Evolutionary conservation across 2,797 vertebrate genomes (phyloP).

Genomic region (Acropternis orthonyx): DNA sequence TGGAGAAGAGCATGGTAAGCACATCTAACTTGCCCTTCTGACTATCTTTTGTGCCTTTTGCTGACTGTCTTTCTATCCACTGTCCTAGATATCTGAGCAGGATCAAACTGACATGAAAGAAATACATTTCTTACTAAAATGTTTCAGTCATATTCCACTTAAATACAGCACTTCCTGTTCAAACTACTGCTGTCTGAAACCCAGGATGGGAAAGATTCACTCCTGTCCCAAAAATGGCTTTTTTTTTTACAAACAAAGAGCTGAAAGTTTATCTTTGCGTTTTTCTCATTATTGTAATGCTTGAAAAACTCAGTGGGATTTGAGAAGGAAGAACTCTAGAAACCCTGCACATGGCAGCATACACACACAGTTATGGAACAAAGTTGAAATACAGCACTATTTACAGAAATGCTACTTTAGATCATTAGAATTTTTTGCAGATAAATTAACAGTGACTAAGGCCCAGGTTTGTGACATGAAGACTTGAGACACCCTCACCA

Average conservation of each 20-base stretch:
- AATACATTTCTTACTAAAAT: neutral
- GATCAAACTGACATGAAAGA: neutral
- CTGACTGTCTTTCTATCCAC: neutral
- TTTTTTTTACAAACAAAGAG: conserved; percentile 12
- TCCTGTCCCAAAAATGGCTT: neutral
- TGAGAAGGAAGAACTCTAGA: neutral
- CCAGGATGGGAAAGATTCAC: neutral
- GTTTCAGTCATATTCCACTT: neutral
- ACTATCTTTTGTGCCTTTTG: neutral
- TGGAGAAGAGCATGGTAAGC: accelerated
- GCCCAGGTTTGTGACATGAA: neutral
- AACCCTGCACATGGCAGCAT: neutral
- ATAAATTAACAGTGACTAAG: neutral
- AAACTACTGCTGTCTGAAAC: neutral
- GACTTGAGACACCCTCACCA: neutral
- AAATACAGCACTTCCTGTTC: neutral
- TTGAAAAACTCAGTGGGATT: neutral
- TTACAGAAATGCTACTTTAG: neutral
- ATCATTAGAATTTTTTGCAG: neutral
- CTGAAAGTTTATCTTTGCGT: neutral
- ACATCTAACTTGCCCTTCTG: neutral
- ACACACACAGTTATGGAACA: neutral
- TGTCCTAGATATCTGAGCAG: neutral
- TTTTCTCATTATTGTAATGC: neutral
- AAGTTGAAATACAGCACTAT: neutral